phyloP scores from a whole-genome alignment of 1,140 invertebrate genomes.

The Brachystomella parvula region DNA sequence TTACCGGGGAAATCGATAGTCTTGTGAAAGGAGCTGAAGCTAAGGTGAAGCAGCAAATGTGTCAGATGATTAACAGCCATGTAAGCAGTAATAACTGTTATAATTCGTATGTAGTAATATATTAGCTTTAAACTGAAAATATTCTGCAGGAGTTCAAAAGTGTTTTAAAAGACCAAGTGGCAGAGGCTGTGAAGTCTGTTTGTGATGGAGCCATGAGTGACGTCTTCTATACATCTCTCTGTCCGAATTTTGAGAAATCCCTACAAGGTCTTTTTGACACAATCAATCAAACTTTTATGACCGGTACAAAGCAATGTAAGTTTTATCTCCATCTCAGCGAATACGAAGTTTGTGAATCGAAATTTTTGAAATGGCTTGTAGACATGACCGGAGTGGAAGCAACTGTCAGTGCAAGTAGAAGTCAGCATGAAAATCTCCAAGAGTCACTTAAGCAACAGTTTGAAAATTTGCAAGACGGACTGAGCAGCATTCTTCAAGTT shows the following conservation, averaged over 20 bases:
- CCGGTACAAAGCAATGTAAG: conserved; percentile 82
- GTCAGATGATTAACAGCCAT: conserved; percentile 64
- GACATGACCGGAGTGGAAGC: conserved; percentile 28
- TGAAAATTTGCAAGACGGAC: conserved; percentile 17
- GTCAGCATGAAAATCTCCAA: conserved; percentile 19
- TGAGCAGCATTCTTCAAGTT: conserved; percentile 22
- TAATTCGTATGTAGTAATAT: conserved; percentile 20
- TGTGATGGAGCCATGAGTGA: conserved; percentile 47
- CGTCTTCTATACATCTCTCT: conserved; percentile 59
- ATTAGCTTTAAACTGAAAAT: background rate
- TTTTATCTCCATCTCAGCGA: conserved; percentile 26
- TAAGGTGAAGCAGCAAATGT: conserved; percentile 66
- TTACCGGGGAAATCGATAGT: conserved; percentile 60
- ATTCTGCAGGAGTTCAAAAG: conserved; percentile 18
- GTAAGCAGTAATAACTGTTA: conserved; percentile 46
- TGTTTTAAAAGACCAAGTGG: conserved; percentile 16
- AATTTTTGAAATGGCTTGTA: conserved; percentile 14
- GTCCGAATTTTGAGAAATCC: conserved; percentile 76
- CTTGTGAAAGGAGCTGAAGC: conserved; percentile 63
- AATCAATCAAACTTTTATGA: conserved; percentile 73
- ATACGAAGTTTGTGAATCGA: background rate
- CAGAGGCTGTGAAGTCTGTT: conserved; percentile 13
- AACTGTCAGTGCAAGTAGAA: conserved; percentile 20
- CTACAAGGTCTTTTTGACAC: conserved; percentile 77
- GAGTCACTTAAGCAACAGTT: conserved; percentile 21